These are phyloP conservation scores for Drosophila sechellia DNA, from an alignment of 1,140 invertebrate genomes.

Conservation along the genomic window DNA sequence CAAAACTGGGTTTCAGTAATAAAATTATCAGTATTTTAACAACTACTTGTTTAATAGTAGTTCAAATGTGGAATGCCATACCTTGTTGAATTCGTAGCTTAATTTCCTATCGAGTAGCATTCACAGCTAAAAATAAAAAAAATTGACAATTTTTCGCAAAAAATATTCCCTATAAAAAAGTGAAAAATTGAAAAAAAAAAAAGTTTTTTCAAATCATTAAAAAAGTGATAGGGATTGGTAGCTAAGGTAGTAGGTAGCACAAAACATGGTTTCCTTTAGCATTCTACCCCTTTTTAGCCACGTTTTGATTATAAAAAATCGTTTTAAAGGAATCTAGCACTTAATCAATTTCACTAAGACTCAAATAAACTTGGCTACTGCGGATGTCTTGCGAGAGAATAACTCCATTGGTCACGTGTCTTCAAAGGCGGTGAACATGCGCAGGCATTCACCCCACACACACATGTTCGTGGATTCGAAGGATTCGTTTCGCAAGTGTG, in stretches of 20 bases:
- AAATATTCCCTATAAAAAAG: neutral
- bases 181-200: neutral
- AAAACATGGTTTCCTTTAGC: neutral
- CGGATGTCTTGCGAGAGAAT: constrained; percentile 11
- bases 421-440: constrained; percentile 25
- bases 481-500: neutral
- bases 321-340: neutral
- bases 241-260: neutral
- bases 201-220: neutral
- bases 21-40: too few relatives aligned
- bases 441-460: constrained; percentile 14
- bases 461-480: neutral
- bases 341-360: constrained; percentile 27
- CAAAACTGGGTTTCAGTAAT: too few relatives aligned
- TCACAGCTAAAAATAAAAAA: too few relatives aligned
- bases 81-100: too few relatives aligned
- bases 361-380: constrained; percentile 4
- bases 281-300: neutral
- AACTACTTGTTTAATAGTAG: too few relatives aligned
- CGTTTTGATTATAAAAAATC: too few relatives aligned
- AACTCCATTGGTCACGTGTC: constrained; percentile 46
- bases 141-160: too few relatives aligned
- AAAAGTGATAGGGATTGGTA: neutral
- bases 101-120: too few relatives aligned
- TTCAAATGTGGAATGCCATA: too few relatives aligned